Evolutionary conservation across 2,113 vertebrate species (phyloP).

Genomic region (Thalassarche chlororhynchos): DNA sequence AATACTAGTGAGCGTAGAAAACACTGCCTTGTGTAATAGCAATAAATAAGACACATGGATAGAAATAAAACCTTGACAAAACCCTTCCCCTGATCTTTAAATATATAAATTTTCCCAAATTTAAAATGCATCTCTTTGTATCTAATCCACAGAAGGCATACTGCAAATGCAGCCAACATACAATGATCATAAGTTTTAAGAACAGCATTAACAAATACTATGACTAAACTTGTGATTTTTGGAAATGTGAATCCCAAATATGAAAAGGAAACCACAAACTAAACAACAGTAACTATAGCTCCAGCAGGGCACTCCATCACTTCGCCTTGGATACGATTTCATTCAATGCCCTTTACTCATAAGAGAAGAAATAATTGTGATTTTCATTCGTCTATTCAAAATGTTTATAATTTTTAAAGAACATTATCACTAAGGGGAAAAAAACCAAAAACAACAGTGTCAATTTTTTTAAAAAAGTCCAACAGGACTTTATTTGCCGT

Average conservation of each 20-base stretch:
- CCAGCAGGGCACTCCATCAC: not conserved
- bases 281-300: not conserved
- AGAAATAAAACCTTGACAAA: not conserved
- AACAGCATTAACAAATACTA: not conserved
- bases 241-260: not conserved
- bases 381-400: not conserved
- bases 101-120: not conserved
- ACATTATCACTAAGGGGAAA: fast-evolving
- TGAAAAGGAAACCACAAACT: not conserved
- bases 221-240: not conserved
- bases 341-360: not conserved
- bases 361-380: not conserved
- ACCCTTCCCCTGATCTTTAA: not conserved
- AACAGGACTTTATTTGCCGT: not conserved
- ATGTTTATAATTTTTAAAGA: not conserved
- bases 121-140: not conserved
- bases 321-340: not conserved
- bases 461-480: not conserved
- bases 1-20: not conserved
- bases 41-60: not conserved
- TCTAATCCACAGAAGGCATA: not conserved
- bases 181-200: not conserved
- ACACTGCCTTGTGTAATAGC: not conserved
- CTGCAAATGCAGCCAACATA: not conserved
- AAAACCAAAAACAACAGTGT: not conserved